These are phyloP conservation scores for Lomographa bimaculata DNA, from an alignment of 2,888 invertebrate species.

Conservation along the genomic window DNA sequence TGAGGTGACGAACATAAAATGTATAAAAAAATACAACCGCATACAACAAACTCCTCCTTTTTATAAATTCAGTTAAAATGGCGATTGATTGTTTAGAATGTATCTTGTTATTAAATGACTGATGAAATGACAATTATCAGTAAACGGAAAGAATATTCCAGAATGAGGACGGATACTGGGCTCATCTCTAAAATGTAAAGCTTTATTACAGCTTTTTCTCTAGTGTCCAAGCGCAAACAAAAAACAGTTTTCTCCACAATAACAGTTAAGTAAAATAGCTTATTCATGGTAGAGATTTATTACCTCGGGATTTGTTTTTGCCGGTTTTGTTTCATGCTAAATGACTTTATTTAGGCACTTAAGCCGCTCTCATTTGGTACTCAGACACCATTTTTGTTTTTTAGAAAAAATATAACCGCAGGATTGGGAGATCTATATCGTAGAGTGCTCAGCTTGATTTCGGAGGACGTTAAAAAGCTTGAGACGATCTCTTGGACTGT, in stretches of 20 bases:
- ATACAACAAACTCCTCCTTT: no score
- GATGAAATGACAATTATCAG: no score
- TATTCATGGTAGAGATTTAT: slow-evolving; percentile 51
- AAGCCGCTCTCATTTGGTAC: slow-evolving; percentile 47
- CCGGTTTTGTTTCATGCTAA: slow-evolving; percentile 50
- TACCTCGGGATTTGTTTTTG: slow-evolving; percentile 41
- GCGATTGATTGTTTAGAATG: neutral
- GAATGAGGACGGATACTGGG: neutral
- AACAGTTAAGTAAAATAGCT: slow-evolving; percentile 32
- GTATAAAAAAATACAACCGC: no score
- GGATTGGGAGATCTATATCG: slow-evolving; percentile 12
- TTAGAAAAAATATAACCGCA: slow-evolving; percentile 16
- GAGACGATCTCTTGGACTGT: slow-evolving; percentile 3
- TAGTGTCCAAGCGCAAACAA: slow-evolving; percentile 13
- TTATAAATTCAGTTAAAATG: no score
- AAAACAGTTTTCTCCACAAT: slow-evolving; percentile 17
- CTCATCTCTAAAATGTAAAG: neutral
- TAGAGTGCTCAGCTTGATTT: slow-evolving; percentile 5
- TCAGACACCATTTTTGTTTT: slow-evolving; percentile 25
- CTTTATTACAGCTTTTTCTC: slow-evolving; percentile 8
- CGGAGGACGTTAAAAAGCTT: slow-evolving; percentile 8
- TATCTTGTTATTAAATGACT: neutral
- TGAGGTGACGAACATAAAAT: no score
- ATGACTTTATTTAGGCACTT: slow-evolving; percentile 57
- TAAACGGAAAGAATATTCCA: no score